Conservation (phyloP, 1,140 invertebrate genomes). For the Phthorimaea operculella region DNA sequence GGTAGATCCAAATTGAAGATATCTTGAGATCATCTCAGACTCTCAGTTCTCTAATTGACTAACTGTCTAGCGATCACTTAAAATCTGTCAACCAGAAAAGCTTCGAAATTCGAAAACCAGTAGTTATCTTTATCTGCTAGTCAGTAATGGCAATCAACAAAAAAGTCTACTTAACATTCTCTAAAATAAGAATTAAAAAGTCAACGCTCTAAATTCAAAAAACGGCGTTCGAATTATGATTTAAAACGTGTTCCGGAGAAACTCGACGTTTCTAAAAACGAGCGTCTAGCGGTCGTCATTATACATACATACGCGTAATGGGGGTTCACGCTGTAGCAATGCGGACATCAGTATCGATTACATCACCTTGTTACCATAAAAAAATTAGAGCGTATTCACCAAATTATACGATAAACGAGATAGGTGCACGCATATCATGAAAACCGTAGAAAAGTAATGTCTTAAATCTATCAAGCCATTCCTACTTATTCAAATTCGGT, state of each 20-base stretch:
- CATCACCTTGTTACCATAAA: neutral
- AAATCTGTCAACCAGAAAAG: slow-evolving; percentile 18
- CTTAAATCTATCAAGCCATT: too few relatives aligned
- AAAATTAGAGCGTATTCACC: too few relatives aligned
- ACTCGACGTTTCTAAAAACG: slow-evolving; percentile 64
- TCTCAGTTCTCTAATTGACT: slow-evolving; percentile 14
- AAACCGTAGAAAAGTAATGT: too few relatives aligned
- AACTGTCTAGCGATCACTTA: slow-evolving; percentile 19
- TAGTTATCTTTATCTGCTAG: slow-evolving; percentile 22
- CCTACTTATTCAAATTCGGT: too few relatives aligned
- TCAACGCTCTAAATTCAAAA: slow-evolving; percentile 62
- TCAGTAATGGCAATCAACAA: slow-evolving; percentile 11
- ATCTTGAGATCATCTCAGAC: too few relatives aligned
- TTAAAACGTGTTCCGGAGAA: slow-evolving; percentile 68
- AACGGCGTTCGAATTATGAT: slow-evolving; percentile 66
- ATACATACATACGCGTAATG: slow-evolving; percentile 58
- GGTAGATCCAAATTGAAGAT: too few relatives aligned
- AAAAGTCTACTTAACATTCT: slow-evolving; percentile 10
- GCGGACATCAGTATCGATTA: slow-evolving; percentile 20
- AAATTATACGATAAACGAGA: too few relatives aligned
- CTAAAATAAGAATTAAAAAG: slow-evolving; percentile 49
- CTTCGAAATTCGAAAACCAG: slow-evolving; percentile 20
- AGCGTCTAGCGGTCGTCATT: slow-evolving; percentile 57
- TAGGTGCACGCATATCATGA: too few relatives aligned
- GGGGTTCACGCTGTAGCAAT: slow-evolving; percentile 21